phyloP scores from a whole-genome alignment of 2,888 invertebrate genomes.

The Electrophaes corylata region DNA sequence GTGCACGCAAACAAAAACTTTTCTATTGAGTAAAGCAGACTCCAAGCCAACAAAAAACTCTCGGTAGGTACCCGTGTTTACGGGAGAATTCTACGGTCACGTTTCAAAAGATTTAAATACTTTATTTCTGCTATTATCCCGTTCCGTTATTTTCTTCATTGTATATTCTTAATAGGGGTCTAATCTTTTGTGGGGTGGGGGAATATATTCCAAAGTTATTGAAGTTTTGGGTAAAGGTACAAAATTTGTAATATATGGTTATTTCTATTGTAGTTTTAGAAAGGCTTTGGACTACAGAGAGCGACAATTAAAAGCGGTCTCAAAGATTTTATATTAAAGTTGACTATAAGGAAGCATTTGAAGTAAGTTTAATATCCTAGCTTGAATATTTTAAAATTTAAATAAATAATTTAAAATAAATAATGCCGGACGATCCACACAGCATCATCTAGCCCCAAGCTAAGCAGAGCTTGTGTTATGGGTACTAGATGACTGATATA shows the following conservation, averaged over 20 bases:
- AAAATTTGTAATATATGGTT: not conserved
- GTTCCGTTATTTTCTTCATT: slow-evolving; percentile 25
- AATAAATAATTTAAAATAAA: too few species aligned
- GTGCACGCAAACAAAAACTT: slow-evolving; percentile 33
- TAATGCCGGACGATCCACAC: too few species aligned
- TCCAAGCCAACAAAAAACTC: slow-evolving; percentile 25
- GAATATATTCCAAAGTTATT: slow-evolving; percentile 10
- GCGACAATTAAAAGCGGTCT: too few species aligned
- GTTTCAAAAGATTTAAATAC: slow-evolving; percentile 26
- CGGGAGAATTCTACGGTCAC: slow-evolving; percentile 28
- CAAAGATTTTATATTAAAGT: too few species aligned
- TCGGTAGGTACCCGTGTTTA: slow-evolving; percentile 22
- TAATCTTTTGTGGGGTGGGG: not conserved
- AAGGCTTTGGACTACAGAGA: not conserved
- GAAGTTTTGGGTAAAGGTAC: not conserved
- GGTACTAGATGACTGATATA: too few species aligned
- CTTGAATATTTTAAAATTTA: too few species aligned
- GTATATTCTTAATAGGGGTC: slow-evolving; percentile 13
- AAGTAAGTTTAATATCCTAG: not conserved
- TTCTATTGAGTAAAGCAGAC: slow-evolving; percentile 23
- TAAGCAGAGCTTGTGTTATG: too few species aligned
- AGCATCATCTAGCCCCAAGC: too few species aligned
- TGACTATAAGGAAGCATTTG: too few species aligned
- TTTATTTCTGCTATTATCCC: slow-evolving; percentile 32
- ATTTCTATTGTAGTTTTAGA: not conserved